Evolutionary conservation across 2,797 vertebrate genomes (phyloP), one percentile per base, ranked within the genome.

Genomic region (Tragelaphus oryx): DNA sequence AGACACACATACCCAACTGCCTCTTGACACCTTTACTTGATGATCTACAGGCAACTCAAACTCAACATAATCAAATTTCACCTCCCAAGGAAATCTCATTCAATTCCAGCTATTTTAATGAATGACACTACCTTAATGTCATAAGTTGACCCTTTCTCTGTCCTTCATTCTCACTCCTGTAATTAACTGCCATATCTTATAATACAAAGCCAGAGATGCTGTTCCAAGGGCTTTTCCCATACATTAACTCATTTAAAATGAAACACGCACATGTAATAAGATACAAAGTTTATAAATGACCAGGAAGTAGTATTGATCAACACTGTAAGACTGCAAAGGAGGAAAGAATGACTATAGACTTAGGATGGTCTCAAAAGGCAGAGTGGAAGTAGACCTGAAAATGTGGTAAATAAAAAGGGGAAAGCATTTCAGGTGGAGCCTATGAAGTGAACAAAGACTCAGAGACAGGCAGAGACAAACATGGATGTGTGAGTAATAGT

Each of bases 91-190:
- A 91, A 91, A 86, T 57, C 24, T 82, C 52, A 93, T 78, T 33
- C 11, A 92, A n/a, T 62, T 46, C 48, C 10, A 1, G 18, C 11
- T 82, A 95, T 81, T 97, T 97, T 89, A 62, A 93, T 86, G 55
- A 95, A 37, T 71, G 81, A 83, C 20, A 84, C 13, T 93, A 76
- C 33, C 48, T 81, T 18, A 46, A 79, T 68, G 22, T 80, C 82
- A 52, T 68, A 54, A 88, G 46, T 22, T 88, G 78, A 84, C 26
- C 9, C 18, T 28, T 83, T 33, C 12, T 89, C 30, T 94, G 78
- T 76, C 54, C 55, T 24, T 92, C 50, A 87, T 17, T 88, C 17
- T 55, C 12, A 37, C 52, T 86, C 59, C 65, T 60, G 18, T 83
- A 79, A 94, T 48, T 86, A 89, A 86, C 33, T 94, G 37, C 44